Evolutionary conservation across 2,888 invertebrate species (phyloP).

Genomic region (Corbicula japonica): DNA sequence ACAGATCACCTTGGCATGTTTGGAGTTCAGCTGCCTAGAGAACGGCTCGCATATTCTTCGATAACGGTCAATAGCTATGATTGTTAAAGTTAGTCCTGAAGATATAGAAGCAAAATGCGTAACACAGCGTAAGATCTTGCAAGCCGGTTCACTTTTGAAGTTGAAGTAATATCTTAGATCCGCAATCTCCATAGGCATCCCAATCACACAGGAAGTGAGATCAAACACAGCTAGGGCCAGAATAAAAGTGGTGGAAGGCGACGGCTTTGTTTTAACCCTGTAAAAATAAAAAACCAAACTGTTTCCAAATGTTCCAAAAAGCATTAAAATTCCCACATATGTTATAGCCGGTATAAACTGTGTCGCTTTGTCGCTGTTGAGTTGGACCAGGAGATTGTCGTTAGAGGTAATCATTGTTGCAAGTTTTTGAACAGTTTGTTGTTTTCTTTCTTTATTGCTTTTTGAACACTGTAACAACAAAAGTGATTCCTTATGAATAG

Average conservation of each 20-base stretch:
- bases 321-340: constrained; percentile 69
- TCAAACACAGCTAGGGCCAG: constrained; percentile 74
- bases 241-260: constrained; percentile 74
- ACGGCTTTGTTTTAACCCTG: constrained; percentile 61
- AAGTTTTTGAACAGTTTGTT: no score
- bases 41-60: constrained; percentile 66
- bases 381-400: constrained; percentile 31
- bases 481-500: no score
- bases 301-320: constrained; percentile 76
- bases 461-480: no score
- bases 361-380: constrained; percentile 68
- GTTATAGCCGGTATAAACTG: constrained; percentile 73
- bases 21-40: constrained; percentile 59
- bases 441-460: no score
- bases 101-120: constrained; percentile 68
- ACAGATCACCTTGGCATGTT: constrained; percentile 63
- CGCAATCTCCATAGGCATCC: constrained; percentile 77
- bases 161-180: constrained; percentile 74
- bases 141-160: constrained; percentile 69
- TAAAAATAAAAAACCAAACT: constrained; percentile 73
- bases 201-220: constrained; percentile 70
- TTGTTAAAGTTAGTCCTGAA: constrained; percentile 69
- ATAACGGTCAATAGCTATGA: constrained; percentile 75
- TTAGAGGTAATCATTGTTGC: no score
- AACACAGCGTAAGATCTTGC: constrained; percentile 72